Percentiles rank a stretch among this genome's conserved stretches.
Evolutionary conservation across 2,113 vertebrate genomes (phyloP).

Genomic region (Hepsetus odoe): DNA sequence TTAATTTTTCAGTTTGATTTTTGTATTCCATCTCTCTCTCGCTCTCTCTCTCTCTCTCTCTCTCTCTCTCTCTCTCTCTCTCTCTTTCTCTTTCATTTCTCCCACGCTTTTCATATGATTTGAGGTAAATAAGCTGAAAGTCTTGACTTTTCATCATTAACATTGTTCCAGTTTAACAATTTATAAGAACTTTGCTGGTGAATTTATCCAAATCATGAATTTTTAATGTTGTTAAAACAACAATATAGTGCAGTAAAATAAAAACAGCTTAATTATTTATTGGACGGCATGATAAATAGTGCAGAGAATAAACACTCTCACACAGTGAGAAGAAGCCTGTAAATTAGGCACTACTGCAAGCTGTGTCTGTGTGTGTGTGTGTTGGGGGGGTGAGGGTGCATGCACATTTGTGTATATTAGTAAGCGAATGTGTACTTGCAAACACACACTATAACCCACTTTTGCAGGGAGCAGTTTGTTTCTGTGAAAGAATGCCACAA

Average conservation of each 20-base stretch:
- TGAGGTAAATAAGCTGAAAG: constrained; percentile 77
- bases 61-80: constrained; percentile 51
- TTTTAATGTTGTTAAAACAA: constrained; percentile 81
- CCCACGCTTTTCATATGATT: constrained; percentile 67
- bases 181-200: constrained; percentile 77
- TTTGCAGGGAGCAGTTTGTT: constrained; percentile 71
- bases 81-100: constrained; percentile 56
- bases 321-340: constrained; percentile 62
- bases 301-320: constrained; percentile 64
- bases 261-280: constrained; percentile 84
- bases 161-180: constrained; percentile 83
- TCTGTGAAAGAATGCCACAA: constrained; percentile 62
- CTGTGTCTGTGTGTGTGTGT: constrained; percentile 69
- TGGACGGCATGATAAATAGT: constrained; percentile 79
- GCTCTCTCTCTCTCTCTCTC: constrained; percentile 45
- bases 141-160: constrained; percentile 79
- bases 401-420: constrained; percentile 50
- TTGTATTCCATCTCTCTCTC: constrained; percentile 67
- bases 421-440: constrained; percentile 56
- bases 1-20: constrained; percentile 83
- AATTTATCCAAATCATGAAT: constrained; percentile 78
- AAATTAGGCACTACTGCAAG: constrained; percentile 73
- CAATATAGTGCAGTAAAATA: constrained; percentile 78
- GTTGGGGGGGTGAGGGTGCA: constrained; percentile 57
- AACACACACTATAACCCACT: constrained; percentile 45